Evolutionary conservation across 2,888 invertebrate genomes (phyloP).

Genomic region (Volucella inanis): DNA sequence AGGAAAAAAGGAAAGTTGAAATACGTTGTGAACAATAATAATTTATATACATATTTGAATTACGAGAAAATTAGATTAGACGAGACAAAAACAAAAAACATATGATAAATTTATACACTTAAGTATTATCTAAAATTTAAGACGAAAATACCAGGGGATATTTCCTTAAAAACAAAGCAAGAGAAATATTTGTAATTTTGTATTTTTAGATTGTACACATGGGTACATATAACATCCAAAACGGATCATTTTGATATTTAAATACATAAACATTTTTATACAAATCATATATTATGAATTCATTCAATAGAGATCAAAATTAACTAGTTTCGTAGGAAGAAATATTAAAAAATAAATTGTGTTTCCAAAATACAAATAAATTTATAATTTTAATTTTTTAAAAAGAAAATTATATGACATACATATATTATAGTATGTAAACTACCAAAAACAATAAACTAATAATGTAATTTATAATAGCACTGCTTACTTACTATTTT

Average conservation of each 20-base stretch:
- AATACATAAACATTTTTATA: slow-evolving; percentile 67
- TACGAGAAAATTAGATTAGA: slow-evolving; percentile 64
- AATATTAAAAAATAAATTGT: slow-evolving; percentile 43
- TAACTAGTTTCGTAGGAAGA: slow-evolving; percentile 48
- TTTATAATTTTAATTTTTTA: slow-evolving; percentile 41
- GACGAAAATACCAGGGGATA: slow-evolving; percentile 46
- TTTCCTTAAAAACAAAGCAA: slow-evolving; percentile 59
- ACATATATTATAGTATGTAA: slow-evolving; percentile 57
- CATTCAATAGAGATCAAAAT: slow-evolving; percentile 48
- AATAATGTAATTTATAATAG: slow-evolving; percentile 23
- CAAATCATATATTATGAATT: slow-evolving; percentile 71
- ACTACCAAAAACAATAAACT: slow-evolving; percentile 73
- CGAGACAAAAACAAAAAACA: slow-evolving; percentile 58
- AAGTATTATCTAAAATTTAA: slow-evolving; percentile 66
- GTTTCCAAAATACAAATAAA: slow-evolving; percentile 57
- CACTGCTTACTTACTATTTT: slow-evolving; percentile 3
- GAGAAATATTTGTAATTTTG: slow-evolving; percentile 71
- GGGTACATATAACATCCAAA: slow-evolving; percentile 50
- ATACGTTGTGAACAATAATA: slow-evolving; percentile 66
- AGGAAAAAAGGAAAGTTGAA: slow-evolving; percentile 47
- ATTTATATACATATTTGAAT: slow-evolving; percentile 66
- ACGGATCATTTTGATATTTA: slow-evolving; percentile 64
- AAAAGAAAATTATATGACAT: slow-evolving; percentile 55
- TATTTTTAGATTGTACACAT: slow-evolving; percentile 72
- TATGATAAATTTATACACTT: slow-evolving; percentile 51